These are phyloP conservation scores for Strix uralensis DNA, from an alignment of 2,113 vertebrate genomes.

Conservation along the genomic window DNA sequence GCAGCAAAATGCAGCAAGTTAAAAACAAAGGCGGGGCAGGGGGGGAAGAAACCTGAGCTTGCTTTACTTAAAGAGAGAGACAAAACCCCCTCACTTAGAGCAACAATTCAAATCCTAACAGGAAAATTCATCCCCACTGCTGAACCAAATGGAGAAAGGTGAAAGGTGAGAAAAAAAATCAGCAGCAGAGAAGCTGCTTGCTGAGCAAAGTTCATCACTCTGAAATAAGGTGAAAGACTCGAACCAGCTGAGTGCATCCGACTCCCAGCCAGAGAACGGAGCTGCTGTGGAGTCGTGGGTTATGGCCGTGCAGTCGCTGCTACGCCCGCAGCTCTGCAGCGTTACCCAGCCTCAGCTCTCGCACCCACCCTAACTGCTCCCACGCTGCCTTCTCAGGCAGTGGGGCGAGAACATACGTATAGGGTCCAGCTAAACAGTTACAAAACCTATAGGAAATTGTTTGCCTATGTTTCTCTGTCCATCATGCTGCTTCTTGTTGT, in stretches of 20 bases:
- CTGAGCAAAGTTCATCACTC: not conserved
- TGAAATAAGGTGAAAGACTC: not conserved
- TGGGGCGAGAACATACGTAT: accelerated
- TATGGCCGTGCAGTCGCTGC: accelerated
- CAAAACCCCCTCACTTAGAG: not conserved
- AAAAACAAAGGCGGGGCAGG: not conserved
- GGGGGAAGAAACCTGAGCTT: not conserved
- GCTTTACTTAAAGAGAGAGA: not conserved
- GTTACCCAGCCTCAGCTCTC: not conserved
- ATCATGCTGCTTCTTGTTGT: not conserved
- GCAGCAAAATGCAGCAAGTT: constrained; percentile 35
- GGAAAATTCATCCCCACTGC: not conserved
- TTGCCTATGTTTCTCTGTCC: not conserved
- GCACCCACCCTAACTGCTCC: not conserved
- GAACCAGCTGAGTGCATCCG: not conserved
- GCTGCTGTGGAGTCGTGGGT: not conserved
- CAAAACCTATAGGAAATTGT: not conserved
- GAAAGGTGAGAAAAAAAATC: not conserved
- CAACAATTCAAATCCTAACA: not conserved
- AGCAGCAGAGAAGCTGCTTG: not conserved
- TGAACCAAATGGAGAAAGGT: not conserved
- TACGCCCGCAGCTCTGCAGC: accelerated
- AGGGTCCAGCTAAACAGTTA: not conserved
- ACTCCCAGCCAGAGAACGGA: not conserved
- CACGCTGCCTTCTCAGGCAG: not conserved